Percentiles rank a stretch among this genome's conserved stretches.
Conservation (phyloP, 37 sponge, comb jelly and placozoan genomes). For the Crambe crambe region DNA sequence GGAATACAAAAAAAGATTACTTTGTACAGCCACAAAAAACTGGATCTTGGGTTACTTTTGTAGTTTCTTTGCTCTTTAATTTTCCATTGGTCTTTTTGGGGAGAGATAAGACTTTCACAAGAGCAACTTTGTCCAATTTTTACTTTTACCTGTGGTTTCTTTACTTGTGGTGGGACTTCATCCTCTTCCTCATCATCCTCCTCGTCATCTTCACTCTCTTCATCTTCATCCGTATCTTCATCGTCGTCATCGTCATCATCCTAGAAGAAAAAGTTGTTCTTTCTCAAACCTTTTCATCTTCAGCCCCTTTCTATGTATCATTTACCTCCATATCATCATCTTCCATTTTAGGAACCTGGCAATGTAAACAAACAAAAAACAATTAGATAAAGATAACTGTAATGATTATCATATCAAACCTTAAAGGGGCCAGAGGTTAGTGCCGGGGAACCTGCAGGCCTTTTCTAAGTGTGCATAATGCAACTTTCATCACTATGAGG, state of each 20-base stretch:
- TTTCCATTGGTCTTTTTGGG: too few species aligned
- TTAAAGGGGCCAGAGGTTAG: too few species aligned
- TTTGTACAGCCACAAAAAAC: not conserved
- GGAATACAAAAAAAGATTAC: not conserved
- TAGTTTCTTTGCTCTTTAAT: not conserved
- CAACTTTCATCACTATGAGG: too few species aligned
- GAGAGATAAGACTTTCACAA: too few species aligned
- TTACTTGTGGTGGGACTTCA: not conserved
- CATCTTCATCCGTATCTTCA: conserved; percentile 21
- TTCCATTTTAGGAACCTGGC: not conserved
- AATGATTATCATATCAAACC: too few species aligned
- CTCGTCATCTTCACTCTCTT: conserved; percentile 10
- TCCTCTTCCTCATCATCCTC: conserved; percentile 53
- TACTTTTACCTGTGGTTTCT: conserved; percentile 7
- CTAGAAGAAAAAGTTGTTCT: not conserved
- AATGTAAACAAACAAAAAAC: not conserved
- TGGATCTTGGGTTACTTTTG: not conserved
- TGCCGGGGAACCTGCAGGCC: too few species aligned
- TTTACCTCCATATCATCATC: not conserved
- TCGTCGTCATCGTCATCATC: conserved; percentile 28
- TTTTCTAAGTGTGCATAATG: too few species aligned
- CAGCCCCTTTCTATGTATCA: not conserved
- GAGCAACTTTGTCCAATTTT: too few species aligned
- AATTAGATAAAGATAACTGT: too few species aligned
- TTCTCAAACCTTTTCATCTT: not conserved